Evolutionary conservation across 2,888 invertebrate species (phyloP).

Genomic region (Watsonalla binaria): DNA sequence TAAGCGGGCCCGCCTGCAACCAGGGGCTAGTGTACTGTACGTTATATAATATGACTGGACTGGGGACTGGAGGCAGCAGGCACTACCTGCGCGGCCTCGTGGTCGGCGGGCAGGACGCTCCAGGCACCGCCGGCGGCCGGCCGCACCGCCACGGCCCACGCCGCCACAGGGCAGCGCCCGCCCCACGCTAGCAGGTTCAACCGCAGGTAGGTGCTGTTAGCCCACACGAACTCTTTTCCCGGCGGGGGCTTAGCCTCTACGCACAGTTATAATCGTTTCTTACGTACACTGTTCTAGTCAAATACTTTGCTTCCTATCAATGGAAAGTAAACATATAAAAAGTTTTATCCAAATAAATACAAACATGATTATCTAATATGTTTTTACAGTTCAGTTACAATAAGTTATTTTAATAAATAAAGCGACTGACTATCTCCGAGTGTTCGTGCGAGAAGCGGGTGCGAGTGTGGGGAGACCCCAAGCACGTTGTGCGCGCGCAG

Average conservation of each 20-base stretch:
- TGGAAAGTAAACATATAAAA: no score
- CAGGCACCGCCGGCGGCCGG: conserved; percentile 39
- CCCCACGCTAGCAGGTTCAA: conserved; percentile 85
- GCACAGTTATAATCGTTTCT: conserved; percentile 18
- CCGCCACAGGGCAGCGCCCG: conserved; percentile 83
- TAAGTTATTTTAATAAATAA: neutral
- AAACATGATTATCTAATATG: no score
- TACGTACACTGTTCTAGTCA: conserved; percentile 3
- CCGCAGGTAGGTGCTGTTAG: conserved; percentile 84
- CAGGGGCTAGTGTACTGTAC: no score
- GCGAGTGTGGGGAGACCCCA: conserved; percentile 82
- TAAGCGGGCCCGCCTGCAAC: conserved; percentile 64
- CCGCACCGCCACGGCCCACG: conserved; percentile 80
- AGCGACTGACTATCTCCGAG: conserved; percentile 78
- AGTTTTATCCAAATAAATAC: no score
- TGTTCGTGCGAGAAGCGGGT: conserved; percentile 67
- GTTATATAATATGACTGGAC: conserved; percentile 9
- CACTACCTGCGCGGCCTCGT: conserved; percentile 43
- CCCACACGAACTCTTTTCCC: conserved; percentile 81
- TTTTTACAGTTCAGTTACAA: neutral
- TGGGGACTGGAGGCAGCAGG: neutral
- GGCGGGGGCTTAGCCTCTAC: conserved; percentile 79
- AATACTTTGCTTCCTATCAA: no score
- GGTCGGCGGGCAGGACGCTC: conserved; percentile 43
- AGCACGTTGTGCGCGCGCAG: conserved; percentile 83